Base-by-base conservation (phyloP, 2,797 vertebrate genomes). In the Thaleichthys pacificus region DNA sequence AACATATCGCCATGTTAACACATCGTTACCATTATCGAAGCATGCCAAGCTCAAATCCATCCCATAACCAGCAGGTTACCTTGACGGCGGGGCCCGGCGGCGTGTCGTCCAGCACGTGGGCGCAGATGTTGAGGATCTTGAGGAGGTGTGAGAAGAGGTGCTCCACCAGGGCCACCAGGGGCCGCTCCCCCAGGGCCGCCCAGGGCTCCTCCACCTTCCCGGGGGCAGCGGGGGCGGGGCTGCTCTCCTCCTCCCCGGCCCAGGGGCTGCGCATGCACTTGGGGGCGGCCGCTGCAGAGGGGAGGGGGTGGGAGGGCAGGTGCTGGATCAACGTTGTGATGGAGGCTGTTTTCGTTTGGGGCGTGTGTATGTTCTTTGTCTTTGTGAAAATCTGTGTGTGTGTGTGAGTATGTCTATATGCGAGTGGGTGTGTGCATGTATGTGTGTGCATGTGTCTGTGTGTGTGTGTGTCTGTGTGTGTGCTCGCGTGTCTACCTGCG, bases 81-180 rank as follows among this genome's bases (percentile, higher is more conserved):
- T 98, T 99, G 5, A 94, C 83, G 2, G 95, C 94, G 42, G 96
- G 96, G 26, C 97, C 97, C 1, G 97, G 97, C 51, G 95, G 87
- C 3, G 93, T 93, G 63, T 99, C 98, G 32, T 99, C 98, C 80
- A 99, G 83, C 28, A 99, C 97, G 38, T 99, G 98, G 1, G 97
- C 93, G 70, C 97, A 99, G 88, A 99, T 97, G 82, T 98, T 99
- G 77, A 99, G 91, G 77, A 97, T 88, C 80, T 97, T 99, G 26
- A 99, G 89, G 24, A 99, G 87, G 84, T 99, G 98, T 57, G 94
- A 94, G 76, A 99, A 99, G 28, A 99, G 93, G 68, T 99, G 98
- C 22, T 99, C 97, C 57, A 98, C 91, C 93, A 98, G 94, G 77
- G 85, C 86, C 66, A 97, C 96, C 69, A 99, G 86, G 28, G 90